Conservation (phyloP, 2,888 invertebrate species). For the Bembecia ichneumoniformis region DNA sequence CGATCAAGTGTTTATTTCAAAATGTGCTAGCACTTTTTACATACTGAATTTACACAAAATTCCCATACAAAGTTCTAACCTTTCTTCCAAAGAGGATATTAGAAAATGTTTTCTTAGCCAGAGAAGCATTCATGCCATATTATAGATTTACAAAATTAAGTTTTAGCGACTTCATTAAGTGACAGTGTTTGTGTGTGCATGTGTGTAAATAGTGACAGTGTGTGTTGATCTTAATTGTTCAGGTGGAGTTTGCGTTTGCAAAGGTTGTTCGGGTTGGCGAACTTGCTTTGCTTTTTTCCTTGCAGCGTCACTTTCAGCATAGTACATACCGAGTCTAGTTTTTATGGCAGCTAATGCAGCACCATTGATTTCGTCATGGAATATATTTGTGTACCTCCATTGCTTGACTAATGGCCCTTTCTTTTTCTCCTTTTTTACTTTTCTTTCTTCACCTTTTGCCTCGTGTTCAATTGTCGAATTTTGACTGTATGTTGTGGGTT, state of each 20-base stretch:
- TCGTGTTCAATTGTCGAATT: slow-evolving; percentile 26
- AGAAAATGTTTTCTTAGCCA: no score
- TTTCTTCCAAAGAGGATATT: no score
- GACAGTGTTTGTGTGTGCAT: neutral
- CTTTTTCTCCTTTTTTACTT: slow-evolving; percentile 55
- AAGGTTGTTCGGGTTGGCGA: slow-evolving; percentile 36
- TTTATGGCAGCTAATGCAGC: slow-evolving; percentile 67
- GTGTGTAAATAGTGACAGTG: slow-evolving; percentile 55
- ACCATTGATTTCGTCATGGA: slow-evolving; percentile 71
- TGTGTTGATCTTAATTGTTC: slow-evolving; percentile 54
- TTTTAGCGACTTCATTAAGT: neutral
- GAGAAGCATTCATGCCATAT: no score
- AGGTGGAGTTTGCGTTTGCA: slow-evolving; percentile 40
- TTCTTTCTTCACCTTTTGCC: slow-evolving; percentile 30
- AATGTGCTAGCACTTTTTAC: no score
- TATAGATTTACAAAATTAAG: no score
- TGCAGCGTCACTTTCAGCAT: slow-evolving; percentile 64
- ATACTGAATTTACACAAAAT: no score
- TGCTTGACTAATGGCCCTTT: slow-evolving; percentile 66
- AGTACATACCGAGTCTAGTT: slow-evolving; percentile 65
- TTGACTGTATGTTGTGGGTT: slow-evolving; percentile 21
- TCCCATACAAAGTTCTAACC: no score
- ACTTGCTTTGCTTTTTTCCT: slow-evolving; percentile 58
- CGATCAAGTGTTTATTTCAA: no score
- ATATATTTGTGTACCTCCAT: slow-evolving; percentile 71